Conservation (phyloP, 2,888 invertebrate genomes). For the Orthosia cruda region DNA sequence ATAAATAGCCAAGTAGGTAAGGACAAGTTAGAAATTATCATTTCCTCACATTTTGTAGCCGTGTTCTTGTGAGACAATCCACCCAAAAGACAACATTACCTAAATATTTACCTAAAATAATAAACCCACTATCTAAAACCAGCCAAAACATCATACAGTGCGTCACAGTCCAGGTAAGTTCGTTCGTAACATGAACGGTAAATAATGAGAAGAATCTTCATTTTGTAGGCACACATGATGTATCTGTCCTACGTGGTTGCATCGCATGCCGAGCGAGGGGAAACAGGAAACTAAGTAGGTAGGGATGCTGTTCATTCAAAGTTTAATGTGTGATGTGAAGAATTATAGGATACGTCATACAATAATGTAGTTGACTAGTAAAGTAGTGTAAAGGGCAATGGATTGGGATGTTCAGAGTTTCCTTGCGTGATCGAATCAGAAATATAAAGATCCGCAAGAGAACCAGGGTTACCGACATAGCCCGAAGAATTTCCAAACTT, state of each 20-base stretch:
- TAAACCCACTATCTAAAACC: neutral
- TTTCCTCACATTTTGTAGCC: constrained; percentile 6
- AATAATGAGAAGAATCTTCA: constrained; percentile 16
- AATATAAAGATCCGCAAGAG: too few species aligned
- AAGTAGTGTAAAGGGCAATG: too few species aligned
- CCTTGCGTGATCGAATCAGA: too few species aligned
- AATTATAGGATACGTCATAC: too few species aligned
- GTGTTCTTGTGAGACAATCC: constrained; percentile 20
- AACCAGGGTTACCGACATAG: too few species aligned
- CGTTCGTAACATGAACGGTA: constrained; percentile 28
- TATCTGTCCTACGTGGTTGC: constrained; percentile 30
- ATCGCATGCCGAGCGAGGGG: neutral
- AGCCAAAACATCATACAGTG: constrained; percentile 17
- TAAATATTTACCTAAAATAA: too few species aligned
- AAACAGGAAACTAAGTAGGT: neutral
- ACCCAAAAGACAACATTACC: too few species aligned
- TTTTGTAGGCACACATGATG: constrained; percentile 32
- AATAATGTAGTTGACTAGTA: too few species aligned
- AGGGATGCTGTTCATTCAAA: too few species aligned
- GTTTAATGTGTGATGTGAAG: too few species aligned
- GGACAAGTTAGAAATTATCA: constrained; percentile 24
- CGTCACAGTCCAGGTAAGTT: constrained; percentile 4
- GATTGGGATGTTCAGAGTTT: too few species aligned
- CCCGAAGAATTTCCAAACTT: too few species aligned
- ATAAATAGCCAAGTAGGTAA: constrained; percentile 11